A percentile compares a stretch with the other conserved stretches of the same genome.
Evolutionary conservation across 2,888 invertebrate species (phyloP).

Genomic region (Acronicta psi): DNA sequence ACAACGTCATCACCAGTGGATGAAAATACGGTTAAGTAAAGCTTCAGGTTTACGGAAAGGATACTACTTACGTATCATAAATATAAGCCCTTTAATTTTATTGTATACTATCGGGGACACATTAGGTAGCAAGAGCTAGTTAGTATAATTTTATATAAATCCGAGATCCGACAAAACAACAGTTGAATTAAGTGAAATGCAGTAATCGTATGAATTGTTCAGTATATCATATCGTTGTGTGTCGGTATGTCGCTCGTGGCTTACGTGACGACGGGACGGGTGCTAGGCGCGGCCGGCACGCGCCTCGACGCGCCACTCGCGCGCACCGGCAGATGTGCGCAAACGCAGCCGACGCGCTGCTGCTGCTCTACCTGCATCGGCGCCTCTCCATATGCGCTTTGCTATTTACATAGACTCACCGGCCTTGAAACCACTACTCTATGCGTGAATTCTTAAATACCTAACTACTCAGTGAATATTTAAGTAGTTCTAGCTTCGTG

Average conservation of each 20-base stretch:
- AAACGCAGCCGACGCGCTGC: slow-evolving; percentile 66
- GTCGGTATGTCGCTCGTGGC: slow-evolving; percentile 58
- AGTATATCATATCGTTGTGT: slow-evolving; percentile 10
- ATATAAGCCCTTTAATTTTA: slow-evolving; percentile 2
- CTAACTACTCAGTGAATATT: slow-evolving; percentile 6
- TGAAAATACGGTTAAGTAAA: slow-evolving; percentile 43
- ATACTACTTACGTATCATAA: slow-evolving; percentile 1
- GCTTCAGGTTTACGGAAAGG: neutral
- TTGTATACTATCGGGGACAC: too few relatives aligned
- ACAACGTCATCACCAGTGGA: slow-evolving; percentile 25
- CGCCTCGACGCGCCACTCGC: slow-evolving; percentile 63
- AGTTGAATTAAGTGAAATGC: neutral
- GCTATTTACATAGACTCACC: slow-evolving; percentile 55
- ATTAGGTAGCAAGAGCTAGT: too few relatives aligned
- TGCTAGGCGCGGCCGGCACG: slow-evolving; percentile 58
- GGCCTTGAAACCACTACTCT: slow-evolving; percentile 54
- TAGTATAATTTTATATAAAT: too few relatives aligned
- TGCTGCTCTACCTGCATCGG: slow-evolving; percentile 57
- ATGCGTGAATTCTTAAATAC: slow-evolving; percentile 30
- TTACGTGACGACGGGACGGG: slow-evolving; percentile 59
- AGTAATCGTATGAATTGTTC: neutral
- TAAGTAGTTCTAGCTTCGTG: too few relatives aligned
- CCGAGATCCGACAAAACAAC: neutral
- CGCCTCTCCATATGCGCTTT: slow-evolving; percentile 55
- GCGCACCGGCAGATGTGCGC: slow-evolving; percentile 80